Evolutionary conservation across 1,140 invertebrate genomes (phyloP), one percentile per base, ranked within the genome.

Genomic region (Trinorchestia longiramus): DNA sequence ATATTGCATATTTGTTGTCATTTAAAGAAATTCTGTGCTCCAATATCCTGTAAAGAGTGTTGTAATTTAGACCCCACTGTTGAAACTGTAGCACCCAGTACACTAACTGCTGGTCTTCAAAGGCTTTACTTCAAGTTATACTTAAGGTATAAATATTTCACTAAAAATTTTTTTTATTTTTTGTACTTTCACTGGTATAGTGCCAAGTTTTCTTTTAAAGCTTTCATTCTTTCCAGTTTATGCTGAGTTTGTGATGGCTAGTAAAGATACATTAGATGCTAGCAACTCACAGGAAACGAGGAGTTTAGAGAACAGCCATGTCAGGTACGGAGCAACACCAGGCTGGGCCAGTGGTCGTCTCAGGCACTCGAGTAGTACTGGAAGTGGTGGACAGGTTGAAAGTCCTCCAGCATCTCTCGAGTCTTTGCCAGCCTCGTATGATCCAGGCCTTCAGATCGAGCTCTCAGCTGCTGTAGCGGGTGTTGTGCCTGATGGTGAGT

Each of bases 401-500:
- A 94, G 92, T 57, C 90, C 95, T 53, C 87, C 90, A 41, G 95
- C 40, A 28, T 77, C 90, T 45, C 91, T 92, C 11, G 90, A 90
- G 3, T 96, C 95, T 95, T 42, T 95, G 96, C 43, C 96, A 96
- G 43, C 96, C 1, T 95, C 92, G 40, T 96, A 96, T 92, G 96
- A 96, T 87, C 97, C 97, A 95, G 97, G 98, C 57, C 97, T 98
- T 96, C 98, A 98, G 97, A 98, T 98, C 97, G 98, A 98, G 97
- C 98, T 98, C 97, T 98, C 98, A 96, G 98, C 98, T 43, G 98
- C 98, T 87, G 98, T 98, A n/a, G 95, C 97, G 42, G 97, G 97
- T 43, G 98, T 98, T 95, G 98, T 98, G 96, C 98, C 98, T 96
- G 98, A 98, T 97, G 98, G 98, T 98, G 97, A 97, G 97, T 98